Evolutionary conservation across 35 echinoderm and acorn worm species (phyloP).

Genomic region (Patiria miniata): DNA sequence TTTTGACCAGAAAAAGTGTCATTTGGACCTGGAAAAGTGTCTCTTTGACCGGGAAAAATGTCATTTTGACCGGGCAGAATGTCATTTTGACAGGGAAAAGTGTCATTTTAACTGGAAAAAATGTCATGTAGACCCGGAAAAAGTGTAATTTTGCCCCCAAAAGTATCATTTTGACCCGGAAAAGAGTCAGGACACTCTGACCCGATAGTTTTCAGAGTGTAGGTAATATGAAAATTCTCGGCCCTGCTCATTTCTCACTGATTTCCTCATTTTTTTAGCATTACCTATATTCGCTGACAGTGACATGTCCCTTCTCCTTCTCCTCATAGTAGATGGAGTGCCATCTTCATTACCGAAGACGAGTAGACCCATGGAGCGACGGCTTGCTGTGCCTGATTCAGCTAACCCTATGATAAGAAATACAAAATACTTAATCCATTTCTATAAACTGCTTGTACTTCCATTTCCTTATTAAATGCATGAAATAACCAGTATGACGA

Average conservation of each 20-base stretch:
- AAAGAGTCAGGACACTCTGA: neutral
- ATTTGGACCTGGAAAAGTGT: too few relatives aligned
- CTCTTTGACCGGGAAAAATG: too few relatives aligned
- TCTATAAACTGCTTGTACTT: neutral
- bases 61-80: too few relatives aligned
- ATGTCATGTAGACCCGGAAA: neutral
- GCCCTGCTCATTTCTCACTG: neutral
- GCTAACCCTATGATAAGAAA: neutral
- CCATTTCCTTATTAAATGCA: neutral
- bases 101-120: neutral
- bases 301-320: neutral
- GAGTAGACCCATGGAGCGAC: neutral
- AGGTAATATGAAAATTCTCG: neutral
- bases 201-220: neutral
- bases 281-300: neutral
- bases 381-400: neutral
- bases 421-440: neutral
- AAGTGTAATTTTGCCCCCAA: neutral
- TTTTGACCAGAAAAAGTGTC: too few relatives aligned
- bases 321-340: neutral
- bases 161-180: neutral
- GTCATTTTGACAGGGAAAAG: neutral
- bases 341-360: neutral
- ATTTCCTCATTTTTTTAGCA: neutral
- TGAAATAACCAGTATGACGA: too few relatives aligned